Conservation (phyloP, 2,797 vertebrate species). For the Astyanax mexicanus region DNA sequence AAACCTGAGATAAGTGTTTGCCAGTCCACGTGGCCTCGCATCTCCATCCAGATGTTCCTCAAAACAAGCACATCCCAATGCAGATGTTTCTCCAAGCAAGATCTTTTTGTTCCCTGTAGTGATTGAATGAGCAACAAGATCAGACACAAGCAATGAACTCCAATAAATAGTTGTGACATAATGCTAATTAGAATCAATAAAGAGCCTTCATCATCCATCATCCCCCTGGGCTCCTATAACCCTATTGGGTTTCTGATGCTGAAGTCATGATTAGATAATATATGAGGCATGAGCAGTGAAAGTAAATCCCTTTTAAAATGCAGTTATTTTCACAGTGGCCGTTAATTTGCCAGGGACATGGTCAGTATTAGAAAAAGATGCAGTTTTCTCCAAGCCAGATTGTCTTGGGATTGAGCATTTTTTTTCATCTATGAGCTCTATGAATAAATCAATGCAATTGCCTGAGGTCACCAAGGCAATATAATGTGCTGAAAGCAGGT, state of each 20-base stretch:
- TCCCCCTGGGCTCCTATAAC: not conserved
- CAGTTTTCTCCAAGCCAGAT: not conserved
- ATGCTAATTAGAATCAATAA: conserved; percentile 60
- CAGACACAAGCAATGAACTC: conserved; percentile 31
- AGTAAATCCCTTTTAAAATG: conserved; percentile 22
- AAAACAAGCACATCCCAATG: conserved; percentile 10
- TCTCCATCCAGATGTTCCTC: conserved; percentile 37
- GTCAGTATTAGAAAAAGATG: conserved; percentile 2
- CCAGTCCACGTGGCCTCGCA: not conserved
- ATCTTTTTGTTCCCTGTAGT: conserved; percentile 45
- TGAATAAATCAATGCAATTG: conserved; percentile 22
- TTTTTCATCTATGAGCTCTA: not conserved
- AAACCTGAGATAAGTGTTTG: not conserved
- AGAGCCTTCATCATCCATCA: conserved; percentile 9
- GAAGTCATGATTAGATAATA: conserved; percentile 7
- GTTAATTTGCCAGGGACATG: conserved; percentile 17
- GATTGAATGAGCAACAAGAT: conserved; percentile 48
- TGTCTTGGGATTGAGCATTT: not conserved
- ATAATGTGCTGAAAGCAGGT: conserved; percentile 8
- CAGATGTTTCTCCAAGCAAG: conserved; percentile 44
- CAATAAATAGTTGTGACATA: conserved; percentile 35
- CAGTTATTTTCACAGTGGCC: not conserved
- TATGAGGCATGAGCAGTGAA: not conserved
- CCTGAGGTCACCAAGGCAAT: conserved; percentile 15
- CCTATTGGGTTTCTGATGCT: not conserved